A percentile compares a stretch with the other conserved stretches of the same genome.
Conservation (phyloP, 2,888 invertebrate species). For the Diarsia dahlii region DNA sequence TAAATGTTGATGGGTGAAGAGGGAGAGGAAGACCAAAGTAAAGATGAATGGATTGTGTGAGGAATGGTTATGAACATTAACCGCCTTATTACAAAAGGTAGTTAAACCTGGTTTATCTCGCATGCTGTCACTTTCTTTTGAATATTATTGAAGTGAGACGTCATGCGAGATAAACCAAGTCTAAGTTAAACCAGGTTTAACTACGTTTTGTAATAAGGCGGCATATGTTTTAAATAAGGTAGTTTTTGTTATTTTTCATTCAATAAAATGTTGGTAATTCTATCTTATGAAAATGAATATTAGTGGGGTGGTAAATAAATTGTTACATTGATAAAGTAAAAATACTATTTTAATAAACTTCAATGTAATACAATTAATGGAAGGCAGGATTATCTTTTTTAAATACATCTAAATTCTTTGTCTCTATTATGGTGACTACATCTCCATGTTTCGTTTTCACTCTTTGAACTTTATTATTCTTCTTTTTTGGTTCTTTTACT, state of each 20-base stretch:
- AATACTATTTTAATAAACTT: not conserved
- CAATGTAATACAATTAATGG: not conserved
- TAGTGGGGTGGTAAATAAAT: slow-evolving; percentile 10
- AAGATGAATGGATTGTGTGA: no score
- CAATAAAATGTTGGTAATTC: not conserved
- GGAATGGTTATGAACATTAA: not conserved
- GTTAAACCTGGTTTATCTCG: no score
- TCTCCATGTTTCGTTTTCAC: slow-evolving; percentile 50
- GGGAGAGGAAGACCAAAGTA: no score
- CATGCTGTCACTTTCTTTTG: no score
- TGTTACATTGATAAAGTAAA: not conserved
- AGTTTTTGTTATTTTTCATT: not conserved
- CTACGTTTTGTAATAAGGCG: no score
- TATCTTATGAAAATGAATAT: not conserved
- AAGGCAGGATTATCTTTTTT: slow-evolving; percentile 20
- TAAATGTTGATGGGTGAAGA: no score
- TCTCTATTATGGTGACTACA: slow-evolving; percentile 58
- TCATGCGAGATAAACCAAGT: no score
- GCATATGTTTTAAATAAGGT: not conserved
- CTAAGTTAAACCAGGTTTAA: no score
- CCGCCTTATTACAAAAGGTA: no score
- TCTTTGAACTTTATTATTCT: slow-evolving; percentile 47
- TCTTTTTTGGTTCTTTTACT: not conserved
- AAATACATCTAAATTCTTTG: slow-evolving; percentile 47
- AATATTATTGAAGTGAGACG: no score